phyloP scores from a whole-genome alignment of 2,797 vertebrate species.

The Enteromius mattozi region DNA sequence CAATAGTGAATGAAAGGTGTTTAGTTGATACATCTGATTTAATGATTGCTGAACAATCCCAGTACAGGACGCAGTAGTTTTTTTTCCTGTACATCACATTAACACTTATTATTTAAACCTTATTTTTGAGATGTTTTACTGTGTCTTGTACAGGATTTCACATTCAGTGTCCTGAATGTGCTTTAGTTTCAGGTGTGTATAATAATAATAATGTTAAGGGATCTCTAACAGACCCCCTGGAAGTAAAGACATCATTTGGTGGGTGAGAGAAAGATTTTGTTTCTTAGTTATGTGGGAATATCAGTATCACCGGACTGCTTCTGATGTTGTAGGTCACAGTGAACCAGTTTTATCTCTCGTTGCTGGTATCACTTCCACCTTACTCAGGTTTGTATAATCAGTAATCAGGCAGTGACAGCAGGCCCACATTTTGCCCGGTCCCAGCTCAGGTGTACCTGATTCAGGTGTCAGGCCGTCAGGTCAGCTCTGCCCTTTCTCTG shows the following conservation, averaged over 20 bases:
- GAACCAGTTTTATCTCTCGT: slow-evolving; percentile 24
- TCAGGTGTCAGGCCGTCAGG: neutral
- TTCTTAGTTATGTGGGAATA: neutral
- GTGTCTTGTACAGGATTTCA: neutral
- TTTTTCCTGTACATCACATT: neutral
- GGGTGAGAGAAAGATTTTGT: neutral
- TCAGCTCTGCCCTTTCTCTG: neutral
- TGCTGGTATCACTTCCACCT: slow-evolving; percentile 8
- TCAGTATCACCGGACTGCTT: neutral
- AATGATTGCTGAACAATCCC: slow-evolving; percentile 14
- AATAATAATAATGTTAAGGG: slow-evolving; percentile 15
- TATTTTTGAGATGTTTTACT: neutral
- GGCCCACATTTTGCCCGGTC: neutral
- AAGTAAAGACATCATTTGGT: neutral
- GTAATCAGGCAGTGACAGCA: slow-evolving; percentile 3
- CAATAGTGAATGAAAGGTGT: neutral
- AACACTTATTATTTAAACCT: neutral
- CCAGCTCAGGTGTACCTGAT: neutral
- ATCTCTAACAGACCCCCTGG: neutral
- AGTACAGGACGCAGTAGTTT: neutral
- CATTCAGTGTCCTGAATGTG: neutral
- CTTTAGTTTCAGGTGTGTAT: neutral
- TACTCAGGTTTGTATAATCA: slow-evolving; percentile 34
- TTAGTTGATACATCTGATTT: slow-evolving; percentile 18
- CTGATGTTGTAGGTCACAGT: slow-evolving; percentile 7